These are phyloP conservation scores for Calyptomena viridis DNA, from an alignment of 2,113 vertebrate species.

Conservation along the genomic window DNA sequence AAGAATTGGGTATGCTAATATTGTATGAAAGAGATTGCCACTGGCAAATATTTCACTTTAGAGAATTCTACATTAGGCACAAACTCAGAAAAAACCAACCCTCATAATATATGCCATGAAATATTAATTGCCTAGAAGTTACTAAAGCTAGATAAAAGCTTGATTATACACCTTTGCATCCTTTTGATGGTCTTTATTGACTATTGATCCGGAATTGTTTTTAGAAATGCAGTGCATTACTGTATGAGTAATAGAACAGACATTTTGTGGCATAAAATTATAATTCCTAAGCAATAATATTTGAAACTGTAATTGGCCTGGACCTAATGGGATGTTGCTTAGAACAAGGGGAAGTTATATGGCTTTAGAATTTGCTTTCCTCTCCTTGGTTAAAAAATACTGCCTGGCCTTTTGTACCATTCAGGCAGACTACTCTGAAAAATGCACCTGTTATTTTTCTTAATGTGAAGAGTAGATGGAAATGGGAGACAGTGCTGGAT, in stretches of 20 bases:
- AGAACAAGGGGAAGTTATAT: background rate
- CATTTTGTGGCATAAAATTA: background rate
- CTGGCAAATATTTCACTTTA: conserved; percentile 64
- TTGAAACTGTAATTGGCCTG: background rate
- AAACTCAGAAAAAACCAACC: background rate
- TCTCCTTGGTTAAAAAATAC: background rate
- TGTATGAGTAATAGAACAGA: background rate
- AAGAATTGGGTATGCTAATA: conserved; percentile 70
- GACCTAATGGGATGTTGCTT: background rate
- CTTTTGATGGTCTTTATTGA: conserved; percentile 35
- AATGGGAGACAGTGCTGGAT: background rate
- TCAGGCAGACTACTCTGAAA: background rate
- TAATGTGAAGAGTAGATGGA: background rate
- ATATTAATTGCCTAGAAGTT: conserved; percentile 60
- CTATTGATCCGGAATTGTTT: background rate
- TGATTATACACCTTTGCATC: conserved; percentile 25
- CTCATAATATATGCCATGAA: conserved; percentile 47
- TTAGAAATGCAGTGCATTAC: background rate
- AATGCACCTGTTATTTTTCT: background rate
- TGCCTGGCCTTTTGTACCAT: background rate
- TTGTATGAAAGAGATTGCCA: conserved; percentile 63
- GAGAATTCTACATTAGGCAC: conserved; percentile 55
- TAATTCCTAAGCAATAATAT: background rate
- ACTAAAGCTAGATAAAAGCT: conserved; percentile 51
- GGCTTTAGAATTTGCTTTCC: background rate